Evolutionary conservation across 2,797 vertebrate genomes (phyloP), one percentile per base, ranked within the genome.

Genomic region (Myripristis murdjan): DNA sequence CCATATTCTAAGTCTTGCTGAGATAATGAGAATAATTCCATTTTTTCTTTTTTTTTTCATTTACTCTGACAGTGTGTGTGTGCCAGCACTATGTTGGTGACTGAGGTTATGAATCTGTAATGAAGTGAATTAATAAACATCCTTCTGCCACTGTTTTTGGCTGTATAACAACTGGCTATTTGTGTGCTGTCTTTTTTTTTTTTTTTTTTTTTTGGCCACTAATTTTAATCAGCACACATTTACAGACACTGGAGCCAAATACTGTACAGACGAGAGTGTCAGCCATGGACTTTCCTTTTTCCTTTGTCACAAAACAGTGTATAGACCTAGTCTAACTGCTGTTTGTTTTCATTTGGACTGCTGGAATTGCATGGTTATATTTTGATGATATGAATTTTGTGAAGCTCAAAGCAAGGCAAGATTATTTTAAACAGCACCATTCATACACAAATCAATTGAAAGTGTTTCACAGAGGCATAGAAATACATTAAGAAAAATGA

Each of bases 31-130:
- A 70, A 14, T 56, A 10, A 63, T 56, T 58, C 44, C 5, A 52
- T 52, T 71, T 2, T 53, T 22, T 59, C 22, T 71, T 10, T 63
- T 57, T 31, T 79, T 56, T 73, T 24, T 75, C 37, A 44, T 57
- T 63, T 61, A 44, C 43, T 35, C 5, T 10, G 24, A 58, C 65
- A 65, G 44, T 60, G 55, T 62, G 44, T 60, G 55, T 62, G 18
- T 63, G 26, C 47, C 54, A 52, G 58, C 23, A 44, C 14, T 71
- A 51, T 53, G 53, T 72, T 47, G 53, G 69, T 73, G 59, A 77
- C 35, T 75, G 41, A 74, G 68, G 58, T 53, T 62, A 74, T 63
- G 48, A 78, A 22, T 82, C 85, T 90, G 55, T 83, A 82, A 61
- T 31, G 33, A 41, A n/a, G 24, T 67, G 11, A 81, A 89, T 80